Base-by-base conservation (phyloP, 2,888 invertebrate species). In the Thymelicus acteon region DNA sequence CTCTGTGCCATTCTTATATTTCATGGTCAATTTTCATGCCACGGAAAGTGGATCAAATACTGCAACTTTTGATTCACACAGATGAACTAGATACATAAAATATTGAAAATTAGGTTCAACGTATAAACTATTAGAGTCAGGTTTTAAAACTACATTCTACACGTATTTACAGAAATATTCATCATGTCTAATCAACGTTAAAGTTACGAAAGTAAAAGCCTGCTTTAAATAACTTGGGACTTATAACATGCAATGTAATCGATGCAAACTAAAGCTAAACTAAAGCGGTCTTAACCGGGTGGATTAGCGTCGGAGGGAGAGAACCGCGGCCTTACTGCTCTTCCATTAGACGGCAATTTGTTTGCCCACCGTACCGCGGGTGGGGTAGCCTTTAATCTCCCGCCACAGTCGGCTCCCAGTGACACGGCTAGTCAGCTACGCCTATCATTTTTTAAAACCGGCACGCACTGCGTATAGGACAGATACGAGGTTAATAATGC, bases 331-430 rank as follows among this genome's bases (percentile, higher is more conserved):
- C 7, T 12, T 15, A 12, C 64, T 37, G 31, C 54, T 24, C 49
- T 49, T 40, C 64, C 67, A 61, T 67, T 54, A 60, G 67, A 61
- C n/a, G 60, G 52, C 52, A 61, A 67, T 67, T 61, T 67, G 67
- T 67, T 67, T 49, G 61, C 52, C 31, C 44, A 54, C 58, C 49
- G 58, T 60, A 13, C 60, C 54, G 52, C 44, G 61, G 44, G 39
- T 24, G 24, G 60, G 19, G 49, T 24, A 67, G 60, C 61, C 61
- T 61, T 68, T 68, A 68, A 68, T 68, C 67, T 68, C 60, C 10
- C 24, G 31, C 40, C 60, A 31, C 67, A 54, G 54, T 54, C 54
- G 8, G 52, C 64, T 37, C 39, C n/a, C 13, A 24, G 44, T 61
- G 44, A 49, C 48, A 15, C 39, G 58, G 52, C 39, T 31, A 31